Percentiles rank a stretch among this genome's conserved stretches.
Evolutionary conservation across 2,888 invertebrate genomes (phyloP).

Genomic region (Leucoma salicis): DNA sequence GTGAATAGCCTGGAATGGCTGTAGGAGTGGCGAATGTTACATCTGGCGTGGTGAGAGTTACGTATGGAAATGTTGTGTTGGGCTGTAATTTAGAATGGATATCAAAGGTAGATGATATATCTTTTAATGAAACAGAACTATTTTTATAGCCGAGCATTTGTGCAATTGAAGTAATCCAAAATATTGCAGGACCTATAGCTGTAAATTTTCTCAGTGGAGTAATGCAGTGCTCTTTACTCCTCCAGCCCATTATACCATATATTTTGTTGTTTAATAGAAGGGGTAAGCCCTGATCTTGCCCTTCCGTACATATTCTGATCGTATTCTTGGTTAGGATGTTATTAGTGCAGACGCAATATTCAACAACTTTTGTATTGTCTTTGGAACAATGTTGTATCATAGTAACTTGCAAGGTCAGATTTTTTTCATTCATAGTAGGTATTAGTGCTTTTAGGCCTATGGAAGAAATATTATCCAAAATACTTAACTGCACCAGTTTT

Average conservation of each 20-base stretch:
- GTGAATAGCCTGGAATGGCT: too few relatives aligned
- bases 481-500: constrained; percentile 36
- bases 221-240: constrained; percentile 23
- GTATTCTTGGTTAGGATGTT: constrained; percentile 22
- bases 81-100: too few relatives aligned
- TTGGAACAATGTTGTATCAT: constrained; percentile 40
- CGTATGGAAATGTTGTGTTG: too few relatives aligned
- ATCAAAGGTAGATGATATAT: too few relatives aligned
- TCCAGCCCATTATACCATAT: constrained; percentile 38
- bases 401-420: constrained; percentile 30
- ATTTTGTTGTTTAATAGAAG: constrained; percentile 45
- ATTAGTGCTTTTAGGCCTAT: constrained; percentile 41
- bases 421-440: constrained; percentile 31
- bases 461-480: constrained; percentile 33
- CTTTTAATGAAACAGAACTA: too few relatives aligned
- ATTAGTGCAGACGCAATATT: constrained; percentile 48
- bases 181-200: too few relatives aligned
- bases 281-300: constrained; percentile 46
- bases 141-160: too few relatives aligned
- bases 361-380: constrained; percentile 10
- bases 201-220: constrained; percentile 2
- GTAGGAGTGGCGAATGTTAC: too few relatives aligned
- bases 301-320: constrained; percentile 21
- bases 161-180: too few relatives aligned
- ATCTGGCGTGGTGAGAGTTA: too few relatives aligned